These are phyloP conservation scores for Ophion ellenae DNA, from an alignment of 2,888 invertebrate genomes.

Conservation along the genomic window DNA sequence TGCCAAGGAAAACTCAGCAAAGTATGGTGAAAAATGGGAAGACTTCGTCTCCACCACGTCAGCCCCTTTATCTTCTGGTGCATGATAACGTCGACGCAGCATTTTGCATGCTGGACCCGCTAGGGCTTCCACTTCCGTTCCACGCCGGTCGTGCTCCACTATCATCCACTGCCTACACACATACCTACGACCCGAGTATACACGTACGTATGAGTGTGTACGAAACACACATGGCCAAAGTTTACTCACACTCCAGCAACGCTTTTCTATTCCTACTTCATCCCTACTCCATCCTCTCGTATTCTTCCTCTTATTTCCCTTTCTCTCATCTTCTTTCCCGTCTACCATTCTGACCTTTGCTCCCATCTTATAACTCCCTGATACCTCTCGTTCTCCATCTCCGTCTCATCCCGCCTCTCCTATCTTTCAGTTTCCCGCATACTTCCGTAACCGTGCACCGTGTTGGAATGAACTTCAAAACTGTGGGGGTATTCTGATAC, in stretches of 20 bases:
- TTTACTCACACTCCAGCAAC: conserved; percentile 24
- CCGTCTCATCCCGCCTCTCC: conserved; percentile 27
- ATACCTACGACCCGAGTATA: conserved; percentile 24
- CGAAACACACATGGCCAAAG: not conserved
- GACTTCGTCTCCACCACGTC: conserved; percentile 79
- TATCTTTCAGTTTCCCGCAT: conserved; percentile 52
- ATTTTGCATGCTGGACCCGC: conserved; percentile 81
- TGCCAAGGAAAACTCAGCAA: conserved; percentile 82
- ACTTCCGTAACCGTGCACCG: conserved; percentile 48
- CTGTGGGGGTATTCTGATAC: conserved; percentile 49
- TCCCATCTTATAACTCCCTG: conserved; percentile 39
- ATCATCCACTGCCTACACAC: conserved; percentile 21
- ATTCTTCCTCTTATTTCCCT: conserved; percentile 48
- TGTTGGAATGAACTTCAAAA: conserved; percentile 52
- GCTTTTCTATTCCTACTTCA: conserved; percentile 28
- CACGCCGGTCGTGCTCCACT: conserved; percentile 44
- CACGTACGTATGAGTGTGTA: not conserved
- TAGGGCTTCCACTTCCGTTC: conserved; percentile 69
- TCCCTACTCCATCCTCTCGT: conserved; percentile 17
- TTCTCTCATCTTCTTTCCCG: conserved; percentile 34
- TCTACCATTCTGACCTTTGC: conserved; percentile 50
- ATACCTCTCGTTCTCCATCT: conserved; percentile 28
- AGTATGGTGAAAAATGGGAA: conserved; percentile 80
- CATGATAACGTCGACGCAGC: conserved; percentile 82
- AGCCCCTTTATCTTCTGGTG: conserved; percentile 80